These are phyloP conservation scores for Xestoiulus laeticollis DNA, from an alignment of 2,888 invertebrate genomes.

Conservation along the genomic window DNA sequence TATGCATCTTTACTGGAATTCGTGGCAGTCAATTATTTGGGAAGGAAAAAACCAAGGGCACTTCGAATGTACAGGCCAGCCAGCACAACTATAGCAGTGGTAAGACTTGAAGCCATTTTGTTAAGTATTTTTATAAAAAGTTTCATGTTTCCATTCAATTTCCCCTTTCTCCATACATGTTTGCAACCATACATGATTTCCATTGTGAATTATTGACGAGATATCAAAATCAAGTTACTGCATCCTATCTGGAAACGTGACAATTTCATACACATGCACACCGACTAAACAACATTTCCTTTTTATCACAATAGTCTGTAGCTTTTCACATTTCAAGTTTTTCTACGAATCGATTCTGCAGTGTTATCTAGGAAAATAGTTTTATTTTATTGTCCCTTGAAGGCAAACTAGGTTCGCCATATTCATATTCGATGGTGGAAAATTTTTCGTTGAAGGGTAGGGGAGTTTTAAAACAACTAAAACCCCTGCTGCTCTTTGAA, in stretches of 20 bases:
- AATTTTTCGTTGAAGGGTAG: not conserved
- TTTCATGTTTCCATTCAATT: not conserved
- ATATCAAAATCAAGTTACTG: not conserved
- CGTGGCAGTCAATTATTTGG: constrained; percentile 94
- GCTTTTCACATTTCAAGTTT: not conserved
- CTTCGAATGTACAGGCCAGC: constrained; percentile 50
- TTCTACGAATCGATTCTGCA: not conserved
- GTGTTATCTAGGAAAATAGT: constrained; percentile 1
- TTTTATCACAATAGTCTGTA: not conserved
- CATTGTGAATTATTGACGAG: not conserved
- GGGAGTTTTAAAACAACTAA: not conserved
- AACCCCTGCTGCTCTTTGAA: not conserved
- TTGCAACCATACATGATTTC: not conserved
- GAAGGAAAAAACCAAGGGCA: constrained; percentile 81
- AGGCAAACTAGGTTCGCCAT: not conserved
- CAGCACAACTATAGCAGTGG: constrained; percentile 46
- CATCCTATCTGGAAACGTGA: not conserved
- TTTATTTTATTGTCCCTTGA: not conserved
- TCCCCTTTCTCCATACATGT: not conserved
- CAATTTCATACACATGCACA: not conserved
- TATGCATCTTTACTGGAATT: constrained; percentile 93
- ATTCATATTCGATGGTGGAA: not conserved
- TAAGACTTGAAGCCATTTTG: not conserved
- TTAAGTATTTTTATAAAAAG: not conserved
- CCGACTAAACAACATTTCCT: not conserved